Conservation (phyloP, 2,797 vertebrate species). For the Poecile montanus region DNA sequence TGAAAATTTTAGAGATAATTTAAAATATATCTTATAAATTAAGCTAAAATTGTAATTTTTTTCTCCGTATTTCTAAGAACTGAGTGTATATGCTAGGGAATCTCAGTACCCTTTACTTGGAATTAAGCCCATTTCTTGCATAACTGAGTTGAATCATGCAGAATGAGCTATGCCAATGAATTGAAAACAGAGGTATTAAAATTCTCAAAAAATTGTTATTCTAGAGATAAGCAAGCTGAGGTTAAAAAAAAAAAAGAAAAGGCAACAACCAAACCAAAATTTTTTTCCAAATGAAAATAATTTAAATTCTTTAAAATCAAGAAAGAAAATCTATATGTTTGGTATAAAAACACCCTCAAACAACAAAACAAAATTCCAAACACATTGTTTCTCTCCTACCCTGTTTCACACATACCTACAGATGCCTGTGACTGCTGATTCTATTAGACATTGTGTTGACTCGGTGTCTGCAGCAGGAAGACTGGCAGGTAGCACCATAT, state of each 20-base stretch:
- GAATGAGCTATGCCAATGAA: not conserved
- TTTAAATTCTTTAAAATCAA: not conserved
- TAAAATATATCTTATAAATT: not conserved
- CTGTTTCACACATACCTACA: conserved; percentile 35
- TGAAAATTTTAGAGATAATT: not conserved
- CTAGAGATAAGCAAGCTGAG: not conserved
- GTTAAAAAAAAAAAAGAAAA: not conserved
- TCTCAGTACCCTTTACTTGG: not conserved
- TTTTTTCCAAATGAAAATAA: not conserved
- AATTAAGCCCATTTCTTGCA: not conserved
- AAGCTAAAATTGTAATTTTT: not conserved
- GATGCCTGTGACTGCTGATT: conserved; percentile 62
- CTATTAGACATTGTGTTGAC: conserved; percentile 78
- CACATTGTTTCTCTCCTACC: not conserved
- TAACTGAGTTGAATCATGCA: not conserved
- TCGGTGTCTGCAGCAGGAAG: conserved; percentile 75
- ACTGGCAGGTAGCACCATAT: conserved; percentile 67
- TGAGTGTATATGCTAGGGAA: not conserved
- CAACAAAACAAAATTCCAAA: not conserved
- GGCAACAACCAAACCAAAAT: rapidly evolving
- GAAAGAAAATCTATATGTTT: not conserved
- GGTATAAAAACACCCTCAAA: not conserved
- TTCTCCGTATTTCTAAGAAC: not conserved
- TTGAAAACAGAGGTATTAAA: not conserved
- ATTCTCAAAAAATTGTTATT: not conserved